phyloP scores from a whole-genome alignment of 2,797 vertebrate genomes.

The Mormyrops boulengeri region DNA sequence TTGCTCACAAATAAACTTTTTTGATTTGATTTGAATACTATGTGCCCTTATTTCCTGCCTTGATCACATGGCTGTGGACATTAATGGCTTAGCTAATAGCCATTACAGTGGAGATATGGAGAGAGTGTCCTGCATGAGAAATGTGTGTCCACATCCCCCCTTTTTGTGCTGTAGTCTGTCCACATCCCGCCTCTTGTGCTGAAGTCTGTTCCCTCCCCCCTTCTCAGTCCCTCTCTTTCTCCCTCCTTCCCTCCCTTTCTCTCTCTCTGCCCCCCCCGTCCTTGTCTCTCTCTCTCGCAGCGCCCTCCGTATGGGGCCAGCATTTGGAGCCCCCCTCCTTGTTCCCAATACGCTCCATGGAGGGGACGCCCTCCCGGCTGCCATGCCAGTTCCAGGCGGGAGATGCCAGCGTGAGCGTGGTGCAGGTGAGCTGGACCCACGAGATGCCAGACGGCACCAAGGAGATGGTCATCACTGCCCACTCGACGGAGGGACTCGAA shows the following conservation, averaged over 20 bases:
- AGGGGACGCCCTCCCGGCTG: constrained; percentile 55
- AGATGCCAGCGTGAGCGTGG: constrained; percentile 41
- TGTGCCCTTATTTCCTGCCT: background rate
- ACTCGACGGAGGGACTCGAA: constrained; percentile 40
- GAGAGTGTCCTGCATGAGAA: background rate
- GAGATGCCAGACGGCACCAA: constrained; percentile 49
- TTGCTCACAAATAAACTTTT: too few relatives aligned
- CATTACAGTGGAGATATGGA: background rate
- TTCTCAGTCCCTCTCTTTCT: background rate
- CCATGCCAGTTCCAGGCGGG: constrained; percentile 67
- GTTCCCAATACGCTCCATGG: constrained; percentile 37
- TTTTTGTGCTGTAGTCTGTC: background rate
- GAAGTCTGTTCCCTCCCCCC: background rate
- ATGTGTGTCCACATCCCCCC: background rate
- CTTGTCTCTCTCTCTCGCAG: constrained; percentile 32
- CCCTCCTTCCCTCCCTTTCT: background rate
- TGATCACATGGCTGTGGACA: background rate
- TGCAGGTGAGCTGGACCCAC: constrained; percentile 65
- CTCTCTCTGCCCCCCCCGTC: background rate
- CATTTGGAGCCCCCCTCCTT: constrained; percentile 50
- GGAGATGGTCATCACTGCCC: constrained; percentile 65
- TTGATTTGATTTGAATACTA: too few relatives aligned
- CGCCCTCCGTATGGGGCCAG: constrained; percentile 4
- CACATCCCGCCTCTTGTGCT: background rate
- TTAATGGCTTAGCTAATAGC: background rate